Percentiles rank a stretch among this genome's conserved stretches.
Conservation (phyloP, 2,888 invertebrate genomes). For the Nezara viridula region DNA sequence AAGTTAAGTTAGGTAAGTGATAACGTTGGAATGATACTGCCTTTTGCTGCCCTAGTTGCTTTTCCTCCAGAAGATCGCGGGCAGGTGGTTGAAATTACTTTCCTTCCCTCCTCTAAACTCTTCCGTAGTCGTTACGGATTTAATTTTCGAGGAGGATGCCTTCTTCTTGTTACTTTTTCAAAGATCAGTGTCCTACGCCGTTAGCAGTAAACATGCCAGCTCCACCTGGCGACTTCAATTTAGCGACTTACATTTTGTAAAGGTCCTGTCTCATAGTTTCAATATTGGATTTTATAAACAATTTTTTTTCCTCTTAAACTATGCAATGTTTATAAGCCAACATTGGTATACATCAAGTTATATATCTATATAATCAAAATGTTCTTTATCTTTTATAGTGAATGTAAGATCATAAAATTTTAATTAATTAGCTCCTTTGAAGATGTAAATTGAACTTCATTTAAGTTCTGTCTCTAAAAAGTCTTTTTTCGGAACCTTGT, state of each 20-base stretch:
- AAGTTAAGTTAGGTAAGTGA: neutral
- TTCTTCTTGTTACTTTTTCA: neutral
- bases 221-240: slow-evolving; percentile 1
- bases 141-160: slow-evolving; percentile 11
- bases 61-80: neutral
- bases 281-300: neutral
- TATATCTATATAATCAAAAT: no score
- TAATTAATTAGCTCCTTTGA: no score
- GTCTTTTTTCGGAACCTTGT: no score
- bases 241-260: neutral
- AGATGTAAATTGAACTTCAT: no score
- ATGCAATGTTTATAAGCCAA: no score
- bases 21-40: neutral
- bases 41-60: neutral
- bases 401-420: no score
- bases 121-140: neutral
- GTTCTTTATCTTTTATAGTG: no score
- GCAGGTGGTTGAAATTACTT: neutral
- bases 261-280: neutral
- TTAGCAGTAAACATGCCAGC: slow-evolving; percentile 7
- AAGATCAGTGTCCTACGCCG: neutral
- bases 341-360: no score
- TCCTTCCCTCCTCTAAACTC: neutral
- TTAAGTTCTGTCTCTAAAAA: no score
- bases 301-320: neutral